phyloP scores from a whole-genome alignment of 2,888 invertebrate species.

The Lasius platythorax region DNA sequence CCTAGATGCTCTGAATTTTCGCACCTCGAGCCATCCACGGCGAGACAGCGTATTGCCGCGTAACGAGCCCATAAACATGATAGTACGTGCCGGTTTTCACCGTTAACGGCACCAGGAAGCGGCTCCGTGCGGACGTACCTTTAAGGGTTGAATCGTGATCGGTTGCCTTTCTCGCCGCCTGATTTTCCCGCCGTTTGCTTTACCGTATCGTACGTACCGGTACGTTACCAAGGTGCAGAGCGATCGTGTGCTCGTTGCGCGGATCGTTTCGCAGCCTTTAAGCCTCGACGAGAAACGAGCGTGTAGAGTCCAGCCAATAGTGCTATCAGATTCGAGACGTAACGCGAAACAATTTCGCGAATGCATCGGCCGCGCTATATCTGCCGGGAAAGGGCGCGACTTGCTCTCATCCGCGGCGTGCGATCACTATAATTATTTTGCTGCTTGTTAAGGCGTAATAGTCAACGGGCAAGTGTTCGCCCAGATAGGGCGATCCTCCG shows the following conservation, averaged over 20 bases:
- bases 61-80: constrained; percentile 75
- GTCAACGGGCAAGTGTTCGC: constrained; percentile 55
- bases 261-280: constrained; percentile 53
- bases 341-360: constrained; percentile 77
- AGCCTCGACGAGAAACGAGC: not conserved
- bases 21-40: constrained; percentile 58
- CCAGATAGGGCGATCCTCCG: constrained; percentile 56
- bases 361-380: constrained; percentile 66
- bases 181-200: constrained; percentile 66
- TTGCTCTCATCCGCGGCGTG: constrained; percentile 10
- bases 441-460: constrained; percentile 75
- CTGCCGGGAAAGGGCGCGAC: not conserved
- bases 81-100: constrained; percentile 66
- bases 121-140: constrained; percentile 59
- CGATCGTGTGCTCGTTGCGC: constrained; percentile 54
- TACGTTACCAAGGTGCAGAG: constrained; percentile 51
- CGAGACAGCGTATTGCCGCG: constrained; percentile 43
- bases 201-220: constrained; percentile 42
- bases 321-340: constrained; percentile 74
- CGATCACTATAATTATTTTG: constrained; percentile 77
- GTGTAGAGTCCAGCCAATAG: constrained; percentile 34
- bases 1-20: constrained; percentile 64
- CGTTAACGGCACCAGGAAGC: constrained; percentile 75
- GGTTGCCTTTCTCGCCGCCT: constrained; percentile 64
- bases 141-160: constrained; percentile 75